Base-by-base conservation (phyloP, 1,140 invertebrate species). In the Heliconius nattereri region DNA sequence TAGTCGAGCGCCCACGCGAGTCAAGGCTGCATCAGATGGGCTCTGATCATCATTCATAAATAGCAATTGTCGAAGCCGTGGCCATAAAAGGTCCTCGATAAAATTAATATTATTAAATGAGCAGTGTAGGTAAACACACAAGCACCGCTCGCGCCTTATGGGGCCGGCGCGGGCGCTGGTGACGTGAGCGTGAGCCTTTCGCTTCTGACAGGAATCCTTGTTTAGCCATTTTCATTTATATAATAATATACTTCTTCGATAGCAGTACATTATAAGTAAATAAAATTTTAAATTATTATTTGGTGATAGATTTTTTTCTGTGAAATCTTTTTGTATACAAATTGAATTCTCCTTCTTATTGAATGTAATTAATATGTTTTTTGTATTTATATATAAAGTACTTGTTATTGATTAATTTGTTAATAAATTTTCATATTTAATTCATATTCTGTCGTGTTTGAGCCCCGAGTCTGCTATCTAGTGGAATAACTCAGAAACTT, bases 161-260 rank as follows among this genome's bases (percentile, higher is more conserved):
- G 78, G 84, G 84, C 57, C 81, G 80, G 76, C 81, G 78, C 80
- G 66, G 20, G 20, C 54, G 60, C 23, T 78, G 80, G 86, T 88
- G 86, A 90, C 84, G 85, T 86, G 81, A 86, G 85, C 81, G 74
- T 75, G 75, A 79, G 81, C 83, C 80, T 84, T 86, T 85, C 78
- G 77, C 60, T 79, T 81, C 57, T 72, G 49, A 54, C 52, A 80
- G 49, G 26, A 81, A 37, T 78, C 84, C 85, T 79, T 87, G 85
- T 89, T 81, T 85, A 85, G 86, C 71, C 32, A 78, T 37, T 71
- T 71, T 70, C n/a, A 70, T 52, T 52, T 52, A 8, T 52, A 20
- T 52, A 71, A 76, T 49, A 23, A 74, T 79, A 70, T 60, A 32
- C 32, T 37, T 49, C 23, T 76, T 60, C 23, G 23, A 66, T 66